Conservation (phyloP, 2,888 invertebrate species). For the Trilocha varians region DNA sequence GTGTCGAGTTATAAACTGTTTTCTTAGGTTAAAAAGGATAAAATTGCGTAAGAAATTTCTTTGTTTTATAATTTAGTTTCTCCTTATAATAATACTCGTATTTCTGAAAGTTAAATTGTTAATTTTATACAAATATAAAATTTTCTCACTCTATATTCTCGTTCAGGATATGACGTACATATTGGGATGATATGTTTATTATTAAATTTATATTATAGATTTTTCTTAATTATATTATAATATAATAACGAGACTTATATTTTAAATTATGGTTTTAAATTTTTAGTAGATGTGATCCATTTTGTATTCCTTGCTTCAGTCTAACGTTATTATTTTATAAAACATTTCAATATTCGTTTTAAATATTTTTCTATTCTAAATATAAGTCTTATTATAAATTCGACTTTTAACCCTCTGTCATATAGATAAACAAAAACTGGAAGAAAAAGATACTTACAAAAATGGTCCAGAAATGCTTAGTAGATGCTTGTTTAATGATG, state of each 20-base stretch:
- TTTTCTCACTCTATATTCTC: slow-evolving; percentile 33
- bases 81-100: background rate
- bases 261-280: background rate
- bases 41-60: background rate
- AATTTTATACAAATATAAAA: slow-evolving; percentile 36
- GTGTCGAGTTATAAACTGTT: background rate
- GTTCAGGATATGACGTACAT: slow-evolving; percentile 43
- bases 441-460: no score
- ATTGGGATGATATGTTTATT: slow-evolving; percentile 54
- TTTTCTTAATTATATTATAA: background rate
- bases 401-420: no score
- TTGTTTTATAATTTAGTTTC: background rate
- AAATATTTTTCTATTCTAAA: no score
- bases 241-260: background rate
- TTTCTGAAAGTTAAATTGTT: background rate
- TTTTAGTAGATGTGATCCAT: no score
- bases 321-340: no score
- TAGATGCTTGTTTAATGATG: no score
- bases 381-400: no score
- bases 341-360: no score
- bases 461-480: no score
- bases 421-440: no score
- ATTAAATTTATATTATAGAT: no score
- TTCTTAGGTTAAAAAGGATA: background rate
- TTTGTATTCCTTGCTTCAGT: no score